Evolutionary conservation across 2,797 vertebrate genomes (phyloP).

Genomic region (Zenarchopterus dispar): DNA sequence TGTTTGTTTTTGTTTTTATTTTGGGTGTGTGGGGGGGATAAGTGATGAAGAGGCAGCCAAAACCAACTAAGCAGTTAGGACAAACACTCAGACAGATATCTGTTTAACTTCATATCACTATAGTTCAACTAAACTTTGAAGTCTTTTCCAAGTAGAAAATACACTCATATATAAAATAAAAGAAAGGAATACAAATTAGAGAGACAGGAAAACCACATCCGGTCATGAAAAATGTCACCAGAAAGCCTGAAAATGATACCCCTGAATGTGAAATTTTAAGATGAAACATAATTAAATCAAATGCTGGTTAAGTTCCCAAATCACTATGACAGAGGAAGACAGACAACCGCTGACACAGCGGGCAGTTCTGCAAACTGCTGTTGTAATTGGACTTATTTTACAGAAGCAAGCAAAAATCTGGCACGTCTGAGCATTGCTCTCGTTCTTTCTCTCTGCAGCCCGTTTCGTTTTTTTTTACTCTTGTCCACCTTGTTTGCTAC

Average conservation of each 20-base stretch:
- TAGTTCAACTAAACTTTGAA: slow-evolving; percentile 31
- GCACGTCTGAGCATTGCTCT: slow-evolving; percentile 52
- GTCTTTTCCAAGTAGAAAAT: slow-evolving; percentile 37
- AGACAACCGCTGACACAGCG: slow-evolving; percentile 81
- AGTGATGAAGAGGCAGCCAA: neutral
- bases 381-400: slow-evolving; percentile 82
- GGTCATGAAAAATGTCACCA: slow-evolving; percentile 62
- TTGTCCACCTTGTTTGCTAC: slow-evolving; percentile 31
- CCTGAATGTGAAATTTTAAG: slow-evolving; percentile 53
- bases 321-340: slow-evolving; percentile 72
- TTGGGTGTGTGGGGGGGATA: too few relatives aligned
- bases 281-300: slow-evolving; percentile 76
- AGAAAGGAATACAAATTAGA: slow-evolving; percentile 70
- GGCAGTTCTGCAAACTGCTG: slow-evolving; percentile 56
- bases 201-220: slow-evolving; percentile 62
- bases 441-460: slow-evolving; percentile 41
- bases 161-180: slow-evolving; percentile 52
- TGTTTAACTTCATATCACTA: slow-evolving; percentile 12
- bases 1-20: too few relatives aligned
- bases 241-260: slow-evolving; percentile 66
- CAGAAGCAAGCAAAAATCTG: slow-evolving; percentile 62
- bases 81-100: slow-evolving; percentile 2
- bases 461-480: slow-evolving; percentile 44
- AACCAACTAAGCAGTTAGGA: too few relatives aligned
- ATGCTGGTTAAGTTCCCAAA: slow-evolving; percentile 70